These are phyloP conservation scores for Linyphia triangularis DNA, from an alignment of 2,888 invertebrate species.

Conservation along the genomic window DNA sequence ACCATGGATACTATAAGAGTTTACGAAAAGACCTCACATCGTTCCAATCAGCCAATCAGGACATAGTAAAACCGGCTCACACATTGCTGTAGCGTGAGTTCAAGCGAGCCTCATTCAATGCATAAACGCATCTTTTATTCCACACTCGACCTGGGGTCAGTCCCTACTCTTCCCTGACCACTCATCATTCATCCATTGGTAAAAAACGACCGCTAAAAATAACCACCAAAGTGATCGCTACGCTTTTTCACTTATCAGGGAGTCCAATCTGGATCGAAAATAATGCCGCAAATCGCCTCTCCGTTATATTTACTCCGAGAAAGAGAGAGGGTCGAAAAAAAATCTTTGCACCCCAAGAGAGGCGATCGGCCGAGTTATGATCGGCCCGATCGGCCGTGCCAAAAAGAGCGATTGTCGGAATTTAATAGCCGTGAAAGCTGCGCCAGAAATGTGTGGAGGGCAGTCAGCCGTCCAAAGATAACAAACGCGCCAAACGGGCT, in stretches of 20 bases:
- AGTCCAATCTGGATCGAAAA: slow-evolving; percentile 40
- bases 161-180: not conserved
- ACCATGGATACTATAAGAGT: no score
- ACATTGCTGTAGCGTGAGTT: no score
- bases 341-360: slow-evolving; percentile 19
- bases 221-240: slow-evolving; percentile 34
- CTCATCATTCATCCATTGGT: slow-evolving; percentile 47
- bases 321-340: not conserved
- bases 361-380: not conserved
- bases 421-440: slow-evolving; percentile 74
- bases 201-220: no score
- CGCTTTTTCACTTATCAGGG: slow-evolving; percentile 59
- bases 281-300: slow-evolving; percentile 28
- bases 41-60: no score
- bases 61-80: no score
- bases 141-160: not conserved
- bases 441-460: slow-evolving; percentile 63
- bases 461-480: slow-evolving; percentile 65
- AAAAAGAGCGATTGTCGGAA: slow-evolving; percentile 64
- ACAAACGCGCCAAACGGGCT: slow-evolving; percentile 73
- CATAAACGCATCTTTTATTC: not conserved
- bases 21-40: no score
- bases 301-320: slow-evolving; percentile 4
- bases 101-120: no score
- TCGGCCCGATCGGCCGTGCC: slow-evolving; percentile 46